Percentiles rank a stretch among this genome's conserved stretches.
phyloP scores from a whole-genome alignment of 2,797 vertebrate genomes.

The Chelmon rostratus region DNA sequence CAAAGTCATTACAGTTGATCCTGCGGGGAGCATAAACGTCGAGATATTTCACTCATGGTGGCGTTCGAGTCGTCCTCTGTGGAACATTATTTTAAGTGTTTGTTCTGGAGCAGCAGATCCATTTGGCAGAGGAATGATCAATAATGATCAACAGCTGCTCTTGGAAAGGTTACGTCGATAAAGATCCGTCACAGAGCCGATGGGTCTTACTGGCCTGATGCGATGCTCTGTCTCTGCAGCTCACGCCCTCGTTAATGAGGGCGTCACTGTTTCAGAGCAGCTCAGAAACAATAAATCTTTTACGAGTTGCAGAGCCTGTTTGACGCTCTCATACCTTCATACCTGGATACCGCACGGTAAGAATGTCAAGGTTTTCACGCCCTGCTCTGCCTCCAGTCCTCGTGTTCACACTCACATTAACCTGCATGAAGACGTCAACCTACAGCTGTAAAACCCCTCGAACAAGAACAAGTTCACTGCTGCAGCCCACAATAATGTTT shows the following conservation, averaged over 20 bases:
- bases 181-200: background rate
- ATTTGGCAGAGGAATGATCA: too few relatives aligned
- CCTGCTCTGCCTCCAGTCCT: background rate
- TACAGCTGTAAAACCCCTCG: too few relatives aligned
- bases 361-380: background rate
- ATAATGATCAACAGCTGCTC: background rate
- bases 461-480: too few relatives aligned
- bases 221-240: background rate
- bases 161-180: background rate
- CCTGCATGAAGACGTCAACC: background rate
- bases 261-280: background rate
- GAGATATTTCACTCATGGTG: too few relatives aligned
- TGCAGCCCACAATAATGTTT: background rate
- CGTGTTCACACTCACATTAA: background rate
- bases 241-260: background rate
- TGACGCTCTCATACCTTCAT: constrained; percentile 10
- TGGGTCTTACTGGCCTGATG: constrained; percentile 5
- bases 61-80: too few relatives aligned
- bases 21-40: too few relatives aligned
- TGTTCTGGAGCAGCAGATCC: background rate
- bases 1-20: too few relatives aligned
- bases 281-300: background rate
- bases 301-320: constrained; percentile 51
- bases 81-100: too few relatives aligned
- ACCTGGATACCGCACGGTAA: background rate